phyloP scores from a whole-genome alignment of 2,888 invertebrate genomes.

The Saturnia pavonia region DNA sequence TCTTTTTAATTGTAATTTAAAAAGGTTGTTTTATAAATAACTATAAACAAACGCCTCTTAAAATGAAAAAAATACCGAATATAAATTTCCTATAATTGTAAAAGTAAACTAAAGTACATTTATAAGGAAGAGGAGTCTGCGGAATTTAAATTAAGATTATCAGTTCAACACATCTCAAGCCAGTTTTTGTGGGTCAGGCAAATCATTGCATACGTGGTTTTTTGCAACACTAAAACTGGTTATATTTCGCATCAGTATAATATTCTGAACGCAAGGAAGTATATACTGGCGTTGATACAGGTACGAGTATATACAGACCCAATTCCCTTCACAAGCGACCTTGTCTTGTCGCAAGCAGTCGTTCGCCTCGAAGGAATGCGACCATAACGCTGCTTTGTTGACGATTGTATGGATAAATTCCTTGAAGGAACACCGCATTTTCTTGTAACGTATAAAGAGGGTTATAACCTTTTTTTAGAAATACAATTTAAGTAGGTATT shows the following conservation, averaged over 20 bases:
- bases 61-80: too few relatives aligned
- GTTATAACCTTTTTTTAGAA: conserved; percentile 14
- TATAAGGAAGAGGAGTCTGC: background rate
- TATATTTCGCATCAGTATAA: conserved; percentile 28
- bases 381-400: conserved; percentile 64
- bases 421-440: conserved; percentile 34
- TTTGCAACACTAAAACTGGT: conserved; percentile 31
- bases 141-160: background rate
- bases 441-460: conserved; percentile 17
- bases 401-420: conserved; percentile 51
- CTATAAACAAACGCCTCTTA: too few relatives aligned
- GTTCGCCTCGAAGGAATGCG: conserved; percentile 72
- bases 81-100: too few relatives aligned
- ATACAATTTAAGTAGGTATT: background rate
- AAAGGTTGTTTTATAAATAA: too few relatives aligned
- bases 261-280: conserved; percentile 34
- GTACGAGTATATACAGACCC: conserved; percentile 17
- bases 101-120: too few relatives aligned
- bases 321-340: conserved; percentile 74
- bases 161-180: conserved; percentile 3
- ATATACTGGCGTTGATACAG: conserved; percentile 18
- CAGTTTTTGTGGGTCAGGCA: conserved; percentile 4
- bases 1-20: too few relatives aligned
- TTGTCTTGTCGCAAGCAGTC: conserved; percentile 70
- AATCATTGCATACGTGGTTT: conserved; percentile 5